Evolutionary conservation across 2,888 invertebrate genomes (phyloP), one percentile per base, ranked within the genome.

Genomic region (Platyscelio sp.): DNA sequence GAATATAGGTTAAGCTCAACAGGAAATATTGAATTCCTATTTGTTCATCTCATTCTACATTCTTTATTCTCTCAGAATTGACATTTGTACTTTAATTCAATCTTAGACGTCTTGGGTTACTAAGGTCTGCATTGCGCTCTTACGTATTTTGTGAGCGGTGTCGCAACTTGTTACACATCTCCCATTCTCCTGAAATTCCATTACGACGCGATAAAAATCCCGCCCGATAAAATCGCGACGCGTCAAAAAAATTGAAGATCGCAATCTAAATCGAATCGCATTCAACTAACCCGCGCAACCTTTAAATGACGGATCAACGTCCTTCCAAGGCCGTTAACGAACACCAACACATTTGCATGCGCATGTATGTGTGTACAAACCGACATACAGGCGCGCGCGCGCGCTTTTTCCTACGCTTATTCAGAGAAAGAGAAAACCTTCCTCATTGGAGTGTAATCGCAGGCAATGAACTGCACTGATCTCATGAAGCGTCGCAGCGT

Each of bases 311-410:
- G 74, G 83, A 78, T 83, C 83, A 78, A 78, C 79, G 83, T 74
- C 78, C 83, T 79, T 75, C 74, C 83, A 83, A 83, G 83, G 83
- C 75, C 83, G 83, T 75, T 60, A 68, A 79, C 76, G 27, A 33
- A 58, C 63, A 40, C 71, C 11, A 49, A 20, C 67, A 40, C 38
- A 26, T 38, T 33, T 54, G 38, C 58, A 38, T 29, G 27, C 51
- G 43, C 71, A 27, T 49, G 15, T 27, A 18, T n/a, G 22, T 51
- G 9, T 20, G n/a, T n/a, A n/a, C n/a, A n/a, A n/a, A n/a, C n/a
- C n/a, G n/a, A 54, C 27, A 22, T 60, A 46, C 22, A 1, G 13
- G 18, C 33, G 18, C 72, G n/a, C n/a, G 20, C 26, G 24, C 67
- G 54, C 65, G 58, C 68, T 68, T 80, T 80, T 74, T 68, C 74